Percentiles rank a stretch among this genome's conserved stretches.
Conservation (phyloP, 64 coral and sea anemone genomes). For the Dendronephthya gigantea region DNA sequence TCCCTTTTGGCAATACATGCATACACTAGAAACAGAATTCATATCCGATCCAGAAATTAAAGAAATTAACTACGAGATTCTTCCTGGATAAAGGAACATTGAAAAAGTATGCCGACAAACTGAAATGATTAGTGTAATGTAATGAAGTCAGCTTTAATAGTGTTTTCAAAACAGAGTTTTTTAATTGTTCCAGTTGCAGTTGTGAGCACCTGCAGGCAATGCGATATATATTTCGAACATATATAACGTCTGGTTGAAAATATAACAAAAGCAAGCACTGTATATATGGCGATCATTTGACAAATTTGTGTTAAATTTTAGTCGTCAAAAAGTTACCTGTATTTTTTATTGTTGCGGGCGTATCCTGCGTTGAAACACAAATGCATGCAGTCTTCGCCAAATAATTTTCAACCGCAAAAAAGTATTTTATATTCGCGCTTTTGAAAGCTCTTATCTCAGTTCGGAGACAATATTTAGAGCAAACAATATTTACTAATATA, state of each 20-base stretch:
- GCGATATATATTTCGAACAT: neutral
- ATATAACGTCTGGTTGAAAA: neutral
- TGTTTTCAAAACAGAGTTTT: conserved; percentile 13
- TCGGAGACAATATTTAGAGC: neutral
- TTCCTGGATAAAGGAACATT: conserved; percentile 3
- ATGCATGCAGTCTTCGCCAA: neutral
- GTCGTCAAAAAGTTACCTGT: neutral
- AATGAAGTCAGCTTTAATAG: conserved; percentile 23
- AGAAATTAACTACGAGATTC: neutral
- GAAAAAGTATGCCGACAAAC: neutral
- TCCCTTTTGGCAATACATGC: neutral
- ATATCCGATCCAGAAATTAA: neutral
- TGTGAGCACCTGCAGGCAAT: neutral
- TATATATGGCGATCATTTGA: neutral
- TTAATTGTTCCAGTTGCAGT: neutral
- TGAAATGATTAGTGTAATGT: neutral
- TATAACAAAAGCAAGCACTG: neutral
- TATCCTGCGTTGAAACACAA: neutral
- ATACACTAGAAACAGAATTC: neutral
- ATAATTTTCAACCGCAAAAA: neutral
- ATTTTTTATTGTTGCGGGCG: neutral
- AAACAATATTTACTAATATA: neutral
- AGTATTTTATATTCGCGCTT: neutral
- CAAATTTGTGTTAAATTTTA: neutral
- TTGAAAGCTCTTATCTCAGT: neutral